These are phyloP conservation scores for Nomada ruficornis DNA, from an alignment of 2,888 invertebrate genomes.

Conservation along the genomic window DNA sequence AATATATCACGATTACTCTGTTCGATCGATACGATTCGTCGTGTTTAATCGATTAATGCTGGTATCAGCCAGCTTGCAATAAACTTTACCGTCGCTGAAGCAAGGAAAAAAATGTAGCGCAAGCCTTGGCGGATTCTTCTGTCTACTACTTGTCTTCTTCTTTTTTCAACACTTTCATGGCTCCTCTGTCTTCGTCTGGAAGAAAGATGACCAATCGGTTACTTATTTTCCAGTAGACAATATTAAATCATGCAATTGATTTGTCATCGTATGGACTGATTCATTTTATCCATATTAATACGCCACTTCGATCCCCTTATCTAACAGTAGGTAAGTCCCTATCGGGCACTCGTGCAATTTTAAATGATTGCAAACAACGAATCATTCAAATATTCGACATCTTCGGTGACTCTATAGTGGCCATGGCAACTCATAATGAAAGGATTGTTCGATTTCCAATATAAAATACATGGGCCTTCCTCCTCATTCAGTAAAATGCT, in stretches of 20 bases:
- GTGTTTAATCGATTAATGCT: slow-evolving; percentile 30
- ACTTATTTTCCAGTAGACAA: background rate
- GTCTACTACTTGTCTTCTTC: background rate
- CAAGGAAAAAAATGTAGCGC: background rate
- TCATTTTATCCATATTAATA: background rate
- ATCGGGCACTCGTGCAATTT: background rate
- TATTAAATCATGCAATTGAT: background rate
- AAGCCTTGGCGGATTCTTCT: background rate
- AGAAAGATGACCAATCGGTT: background rate
- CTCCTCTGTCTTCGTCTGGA: background rate
- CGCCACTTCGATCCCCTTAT: background rate
- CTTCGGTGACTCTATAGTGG: background rate
- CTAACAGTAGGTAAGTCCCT: background rate
- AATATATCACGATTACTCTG: slow-evolving; percentile 8
- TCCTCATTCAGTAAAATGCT: background rate
- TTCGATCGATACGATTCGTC: slow-evolving; percentile 2
- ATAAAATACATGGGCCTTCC: background rate
- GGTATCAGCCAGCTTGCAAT: background rate
- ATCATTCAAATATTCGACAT: slow-evolving; percentile 7
- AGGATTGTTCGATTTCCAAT: slow-evolving; percentile 33
- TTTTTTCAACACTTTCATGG: background rate
- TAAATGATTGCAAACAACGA: slow-evolving; percentile 17
- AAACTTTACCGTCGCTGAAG: slow-evolving; percentile 14
- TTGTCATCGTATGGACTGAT: too few relatives aligned
- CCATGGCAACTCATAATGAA: slow-evolving; percentile 20